Base-by-base conservation (phyloP, 2,797 vertebrate genomes). In the Muraenolepis orangiensis region DNA sequence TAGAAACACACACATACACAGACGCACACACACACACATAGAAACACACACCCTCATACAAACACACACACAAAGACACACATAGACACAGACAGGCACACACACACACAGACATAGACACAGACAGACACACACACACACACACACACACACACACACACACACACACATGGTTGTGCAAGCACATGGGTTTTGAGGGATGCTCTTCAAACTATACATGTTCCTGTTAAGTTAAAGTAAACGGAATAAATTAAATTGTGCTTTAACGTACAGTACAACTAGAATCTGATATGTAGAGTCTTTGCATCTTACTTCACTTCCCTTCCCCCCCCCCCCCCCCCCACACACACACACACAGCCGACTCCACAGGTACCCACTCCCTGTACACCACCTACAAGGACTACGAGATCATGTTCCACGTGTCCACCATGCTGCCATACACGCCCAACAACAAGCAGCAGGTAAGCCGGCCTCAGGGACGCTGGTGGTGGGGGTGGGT, bases 341-440 rank as follows among this genome's bases (percentile, higher is more conserved):
- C 6, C 30, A 71, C 23, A 61, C 85, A 98, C 85, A 98, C 30
- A 71, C 23, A 61, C 85, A 98, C 85, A 98, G 96, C 96, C 83
- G 96, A 98, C 90, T 99, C 98, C 16, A 99, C 98, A 0, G 97
- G 98, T 75, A 98, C 96, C 69, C 96, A 98, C 85, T 99, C 98
- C 81, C 88, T 99, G 18, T 97, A 96, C 78, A 98, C 97, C 72
- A 95, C 94, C 0, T 95, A 98, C 81, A 98, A 98, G 87, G 98
- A 99, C 87, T 98, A 98, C 80, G 97, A 98, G 90, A 94, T 98
- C 77, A 98, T 98, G 97, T 98, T 99, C 89, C 98, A 98, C 0
- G 96, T 99, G 78, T 98, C 97, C 4, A 98, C 96, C 75, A 95
- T 98, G 96, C 91, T 99, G 81, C 97, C 97, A 1, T 99, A 98